Conservation (phyloP, 2,888 invertebrate species). For the Apocheima hispidaria region DNA sequence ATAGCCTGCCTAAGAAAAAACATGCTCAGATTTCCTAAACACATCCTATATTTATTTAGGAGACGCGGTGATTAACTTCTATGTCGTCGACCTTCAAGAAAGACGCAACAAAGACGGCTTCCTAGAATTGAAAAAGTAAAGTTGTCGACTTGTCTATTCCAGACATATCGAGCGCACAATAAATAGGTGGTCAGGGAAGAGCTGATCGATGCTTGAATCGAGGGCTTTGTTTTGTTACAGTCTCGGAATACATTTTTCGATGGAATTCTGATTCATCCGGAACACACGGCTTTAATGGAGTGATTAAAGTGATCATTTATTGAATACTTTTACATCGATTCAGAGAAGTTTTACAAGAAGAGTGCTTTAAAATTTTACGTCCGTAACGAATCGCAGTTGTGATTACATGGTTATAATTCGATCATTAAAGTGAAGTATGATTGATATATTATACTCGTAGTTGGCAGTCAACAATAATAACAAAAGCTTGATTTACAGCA, state of each 20-base stretch:
- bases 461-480: constrained; percentile 57
- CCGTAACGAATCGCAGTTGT: constrained; percentile 38
- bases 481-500: constrained; percentile 73
- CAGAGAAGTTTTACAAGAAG: constrained; percentile 38
- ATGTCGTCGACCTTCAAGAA: constrained; percentile 42
- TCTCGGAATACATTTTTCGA: constrained; percentile 26
- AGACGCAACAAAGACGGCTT: constrained; percentile 27
- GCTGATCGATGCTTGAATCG: constrained; percentile 25
- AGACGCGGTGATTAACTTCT: constrained; percentile 41
- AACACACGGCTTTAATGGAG: constrained; percentile 31
- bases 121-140: constrained; percentile 25
- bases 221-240: constrained; percentile 18
- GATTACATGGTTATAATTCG: constrained; percentile 50
- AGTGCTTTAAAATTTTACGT: constrained; percentile 30
- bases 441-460: constrained; percentile 65
- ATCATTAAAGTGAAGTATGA: constrained; percentile 55
- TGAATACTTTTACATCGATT: constrained; percentile 39
- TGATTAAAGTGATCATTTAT: constrained; percentile 36
- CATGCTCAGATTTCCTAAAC: constrained; percentile 42
- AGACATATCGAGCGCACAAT: constrained; percentile 16
- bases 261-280: constrained; percentile 43
- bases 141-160: constrained; percentile 27
- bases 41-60: constrained; percentile 41
- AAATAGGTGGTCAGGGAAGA: constrained; percentile 12
- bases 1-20: constrained; percentile 35